These are phyloP conservation scores for Pristionchus maxplancki DNA, from an alignment of 2,888 invertebrate genomes.

Conservation along the genomic window DNA sequence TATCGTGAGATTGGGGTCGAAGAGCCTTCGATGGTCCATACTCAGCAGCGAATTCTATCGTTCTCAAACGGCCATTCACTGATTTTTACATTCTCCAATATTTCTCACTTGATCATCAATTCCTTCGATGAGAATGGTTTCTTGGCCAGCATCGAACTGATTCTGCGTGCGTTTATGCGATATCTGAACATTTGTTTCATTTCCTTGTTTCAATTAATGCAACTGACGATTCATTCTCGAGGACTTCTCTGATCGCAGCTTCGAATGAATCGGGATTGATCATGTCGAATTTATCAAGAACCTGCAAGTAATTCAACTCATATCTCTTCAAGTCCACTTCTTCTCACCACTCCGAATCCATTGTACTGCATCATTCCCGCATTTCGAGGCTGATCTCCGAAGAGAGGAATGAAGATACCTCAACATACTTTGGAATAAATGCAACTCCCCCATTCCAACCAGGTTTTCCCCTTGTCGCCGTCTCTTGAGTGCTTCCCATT, in stretches of 20 bases:
- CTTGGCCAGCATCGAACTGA: constrained; percentile 28
- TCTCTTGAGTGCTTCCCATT: constrained; percentile 27
- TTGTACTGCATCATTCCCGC: constrained; percentile 38
- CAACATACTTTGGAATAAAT: not conserved
- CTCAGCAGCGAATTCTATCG: constrained; percentile 43
- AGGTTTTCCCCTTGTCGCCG: not conserved
- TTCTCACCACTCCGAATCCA: constrained; percentile 32
- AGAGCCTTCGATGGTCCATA: constrained; percentile 37
- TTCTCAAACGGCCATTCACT: not conserved
- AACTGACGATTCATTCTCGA: not conserved
- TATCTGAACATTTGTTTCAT: not conserved
- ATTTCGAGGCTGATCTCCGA: constrained; percentile 31
- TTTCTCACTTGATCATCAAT: constrained; percentile 6
- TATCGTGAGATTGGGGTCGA: constrained; percentile 36
- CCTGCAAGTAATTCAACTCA: not conserved
- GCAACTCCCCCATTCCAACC: not conserved
- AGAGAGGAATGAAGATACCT: constrained; percentile 33
- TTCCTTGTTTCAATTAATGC: not conserved
- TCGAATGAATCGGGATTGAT: constrained; percentile 16
- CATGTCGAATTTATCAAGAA: constrained; percentile 26
- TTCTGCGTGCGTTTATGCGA: not conserved
- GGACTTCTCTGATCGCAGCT: not conserved
- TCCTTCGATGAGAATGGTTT: constrained; percentile 18
- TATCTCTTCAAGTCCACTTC: not conserved
- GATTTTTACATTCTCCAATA: not conserved